These are phyloP conservation scores for Oopsacas minuta DNA, from an alignment of 37 sponge, comb jelly and placozoan species.

Conservation along the genomic window DNA sequence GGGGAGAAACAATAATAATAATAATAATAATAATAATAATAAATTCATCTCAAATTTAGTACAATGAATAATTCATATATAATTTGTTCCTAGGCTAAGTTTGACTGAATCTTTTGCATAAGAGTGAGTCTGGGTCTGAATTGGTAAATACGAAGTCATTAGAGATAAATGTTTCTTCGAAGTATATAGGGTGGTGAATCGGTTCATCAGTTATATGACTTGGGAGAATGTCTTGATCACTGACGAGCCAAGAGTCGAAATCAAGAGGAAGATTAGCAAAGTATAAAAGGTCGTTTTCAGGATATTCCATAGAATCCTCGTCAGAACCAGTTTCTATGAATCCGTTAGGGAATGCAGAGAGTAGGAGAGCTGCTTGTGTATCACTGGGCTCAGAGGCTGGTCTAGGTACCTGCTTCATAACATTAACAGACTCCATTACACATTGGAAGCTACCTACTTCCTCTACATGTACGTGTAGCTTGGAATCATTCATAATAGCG, in stretches of 20 bases:
- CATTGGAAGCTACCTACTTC: not conserved
- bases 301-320: not conserved
- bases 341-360: not conserved
- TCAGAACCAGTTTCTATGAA: not conserved
- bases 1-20: too few species aligned
- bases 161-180: not conserved
- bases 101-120: not conserved
- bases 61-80: not conserved
- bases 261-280: not conserved
- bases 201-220: not conserved
- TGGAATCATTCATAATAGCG: not conserved
- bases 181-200: not conserved
- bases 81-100: not conserved
- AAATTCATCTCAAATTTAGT: not conserved
- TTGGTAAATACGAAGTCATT: not conserved
- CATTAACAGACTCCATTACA: not conserved
- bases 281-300: not conserved
- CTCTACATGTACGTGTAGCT: not conserved
- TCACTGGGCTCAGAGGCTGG: not conserved
- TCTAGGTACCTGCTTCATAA: not conserved
- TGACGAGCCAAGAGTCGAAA: conserved; percentile 14
- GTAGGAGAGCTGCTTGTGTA: not conserved
- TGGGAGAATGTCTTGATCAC: not conserved
- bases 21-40: too few species aligned
- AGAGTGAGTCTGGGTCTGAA: conserved; percentile 16